Evolutionary conservation across 1,140 invertebrate genomes (phyloP), one percentile per base, ranked within the genome.

Genomic region (Papilio glaucus): DNA sequence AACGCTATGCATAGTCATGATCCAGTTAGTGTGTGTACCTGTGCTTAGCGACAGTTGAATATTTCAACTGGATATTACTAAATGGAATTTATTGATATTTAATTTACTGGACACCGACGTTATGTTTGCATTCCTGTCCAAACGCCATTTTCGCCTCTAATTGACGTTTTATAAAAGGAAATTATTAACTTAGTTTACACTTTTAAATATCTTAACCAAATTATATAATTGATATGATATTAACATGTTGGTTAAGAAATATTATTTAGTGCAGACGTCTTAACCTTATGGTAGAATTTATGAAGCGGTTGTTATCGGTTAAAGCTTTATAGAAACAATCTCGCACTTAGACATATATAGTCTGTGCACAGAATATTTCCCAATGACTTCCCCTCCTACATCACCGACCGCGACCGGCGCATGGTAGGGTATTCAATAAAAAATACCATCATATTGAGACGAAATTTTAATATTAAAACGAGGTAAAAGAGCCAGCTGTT

Each of bases 1-100:
- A 70, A n/a, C 49, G 61, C 69, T 42, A 71, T 75, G 73, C 73
- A 75, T 75, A 75, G 73, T 68, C 69, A 71, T 75, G 69, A 75
- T 61, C 38, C 26, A 33, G 7, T 61, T n/a, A 33, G 7, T 61
- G 21, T 12, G 42, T 13, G 53, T 60, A 37, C 42, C 15, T 38
- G 33, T 62, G 41, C 57, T 39, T 41, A 63, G 63, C 63, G 18
- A 24, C 38, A 15, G 15, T 33, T 24, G 65, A 45, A 68, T 68
- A 68, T 68, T 68, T 68, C n/a, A 18, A 39, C 29, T 68, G 39
- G 62, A 68, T 68, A 45, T 68, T 68, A 45, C 65, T 68, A 68
- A 68, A 68, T 29, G 12, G 24, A 18, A 33, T 69, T 38, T 69
- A 69, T 69, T 57, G 67, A 69, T 69, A 69, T 69, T 53, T 69